These are phyloP conservation scores for Peromyscus attwateri DNA, from an alignment of 2,797 vertebrate species.

Conservation along the genomic window DNA sequence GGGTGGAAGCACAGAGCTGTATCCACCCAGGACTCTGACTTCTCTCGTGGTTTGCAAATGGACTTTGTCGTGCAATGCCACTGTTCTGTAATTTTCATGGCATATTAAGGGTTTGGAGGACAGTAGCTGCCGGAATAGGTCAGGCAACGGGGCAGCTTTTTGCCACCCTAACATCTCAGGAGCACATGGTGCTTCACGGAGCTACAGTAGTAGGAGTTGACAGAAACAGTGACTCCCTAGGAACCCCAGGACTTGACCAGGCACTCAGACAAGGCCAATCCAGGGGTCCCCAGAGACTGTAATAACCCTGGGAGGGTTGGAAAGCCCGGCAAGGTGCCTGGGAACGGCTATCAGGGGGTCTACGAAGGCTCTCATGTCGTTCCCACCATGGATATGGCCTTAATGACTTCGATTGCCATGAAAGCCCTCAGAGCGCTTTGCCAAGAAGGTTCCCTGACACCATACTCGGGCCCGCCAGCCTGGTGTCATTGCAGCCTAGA, in stretches of 20 bases:
- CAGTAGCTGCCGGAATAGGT: not conserved
- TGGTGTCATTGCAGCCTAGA: not conserved
- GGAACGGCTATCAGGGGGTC: not conserved
- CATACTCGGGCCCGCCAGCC: not conserved
- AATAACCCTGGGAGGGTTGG: not conserved
- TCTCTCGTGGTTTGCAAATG: not conserved
- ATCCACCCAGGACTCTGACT: not conserved
- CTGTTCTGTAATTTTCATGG: not conserved
- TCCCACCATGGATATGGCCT: not conserved
- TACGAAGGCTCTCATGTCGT: not conserved
- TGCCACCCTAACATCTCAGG: not conserved
- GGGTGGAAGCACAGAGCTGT: not conserved
- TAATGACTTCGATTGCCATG: not conserved
- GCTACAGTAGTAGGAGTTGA: not conserved
- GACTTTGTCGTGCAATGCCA: not conserved
- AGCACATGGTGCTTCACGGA: not conserved
- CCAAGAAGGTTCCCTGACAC: conserved; percentile 3
- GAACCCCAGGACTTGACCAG: not conserved
- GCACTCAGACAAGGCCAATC: not conserved
- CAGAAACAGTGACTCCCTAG: not conserved
- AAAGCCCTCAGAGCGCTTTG: not conserved
- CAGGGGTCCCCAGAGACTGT: not conserved
- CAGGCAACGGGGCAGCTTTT: not conserved
- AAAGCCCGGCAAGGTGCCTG: not conserved
- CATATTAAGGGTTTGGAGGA: conserved; percentile 10